Evolutionary conservation across 1,140 invertebrate genomes (phyloP).

Genomic region (Aleiodes sp.): DNA sequence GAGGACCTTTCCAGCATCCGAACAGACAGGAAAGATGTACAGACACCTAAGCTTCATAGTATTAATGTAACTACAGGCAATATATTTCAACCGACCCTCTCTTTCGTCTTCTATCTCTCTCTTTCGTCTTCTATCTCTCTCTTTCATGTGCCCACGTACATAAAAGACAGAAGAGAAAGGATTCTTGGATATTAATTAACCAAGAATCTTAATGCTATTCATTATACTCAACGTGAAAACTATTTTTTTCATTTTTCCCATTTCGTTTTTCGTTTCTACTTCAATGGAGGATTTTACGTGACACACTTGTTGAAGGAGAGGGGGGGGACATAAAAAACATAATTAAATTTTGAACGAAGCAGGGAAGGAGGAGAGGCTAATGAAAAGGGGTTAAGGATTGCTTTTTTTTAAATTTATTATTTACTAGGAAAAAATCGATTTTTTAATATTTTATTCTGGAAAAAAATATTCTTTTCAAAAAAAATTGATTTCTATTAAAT

Average conservation of each 20-base stretch:
- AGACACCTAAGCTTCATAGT: slow-evolving; percentile 38
- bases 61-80: slow-evolving; percentile 1
- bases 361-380: neutral
- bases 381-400: neutral
- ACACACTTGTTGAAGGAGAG: neutral
- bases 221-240: slow-evolving; percentile 35
- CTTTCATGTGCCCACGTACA: neutral
- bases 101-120: no score
- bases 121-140: no score
- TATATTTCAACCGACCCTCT: neutral
- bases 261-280: no score
- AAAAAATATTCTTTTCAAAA: no score
- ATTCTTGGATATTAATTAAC: neutral
- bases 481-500: no score
- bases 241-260: slow-evolving; percentile 23
- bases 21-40: slow-evolving; percentile 47
- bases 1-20: slow-evolving; percentile 54
- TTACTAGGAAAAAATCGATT: no score
- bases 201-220: slow-evolving; percentile 34
- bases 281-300: no score
- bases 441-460: no score
- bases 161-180: neutral
- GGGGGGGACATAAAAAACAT: neutral
- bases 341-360: slow-evolving; percentile 1
- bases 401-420: no score